Evolutionary conservation across 2,888 invertebrate species (phyloP).

Genomic region (Amiota mariae): DNA sequence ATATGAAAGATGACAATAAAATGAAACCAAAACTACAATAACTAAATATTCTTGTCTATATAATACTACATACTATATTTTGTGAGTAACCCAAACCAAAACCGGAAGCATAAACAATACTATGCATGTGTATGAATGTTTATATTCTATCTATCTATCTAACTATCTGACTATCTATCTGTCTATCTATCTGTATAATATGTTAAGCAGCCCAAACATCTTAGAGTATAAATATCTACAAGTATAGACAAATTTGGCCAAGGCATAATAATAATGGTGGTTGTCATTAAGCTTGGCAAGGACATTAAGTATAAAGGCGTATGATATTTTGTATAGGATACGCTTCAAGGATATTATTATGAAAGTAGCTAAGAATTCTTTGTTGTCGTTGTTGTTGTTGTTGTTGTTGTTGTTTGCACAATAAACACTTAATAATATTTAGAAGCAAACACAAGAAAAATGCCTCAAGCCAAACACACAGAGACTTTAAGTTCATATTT

Average conservation of each 20-base stretch:
- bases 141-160: no score
- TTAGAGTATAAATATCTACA: background rate
- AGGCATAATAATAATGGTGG: background rate
- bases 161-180: no score
- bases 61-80: background rate
- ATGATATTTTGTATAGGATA: background rate
- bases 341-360: background rate
- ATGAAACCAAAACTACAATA: constrained; percentile 19
- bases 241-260: constrained; percentile 32
- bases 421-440: no score
- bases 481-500: no score
- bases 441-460: no score
- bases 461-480: no score
- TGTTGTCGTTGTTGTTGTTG: background rate
- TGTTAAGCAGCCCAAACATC: background rate
- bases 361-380: background rate
- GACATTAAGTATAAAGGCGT: constrained; percentile 5
- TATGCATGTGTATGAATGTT: no score
- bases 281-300: constrained; percentile 5
- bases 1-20: constrained; percentile 8
- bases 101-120: constrained; percentile 28
- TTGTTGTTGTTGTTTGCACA: no score
- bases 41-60: background rate
- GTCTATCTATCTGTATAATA: background rate
- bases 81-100: constrained; percentile 1